A percentile compares a stretch with the other conserved stretches of the same genome.
Evolutionary conservation across 2,113 vertebrate species (phyloP).

Genomic region (Gambusia holbrooki): DNA sequence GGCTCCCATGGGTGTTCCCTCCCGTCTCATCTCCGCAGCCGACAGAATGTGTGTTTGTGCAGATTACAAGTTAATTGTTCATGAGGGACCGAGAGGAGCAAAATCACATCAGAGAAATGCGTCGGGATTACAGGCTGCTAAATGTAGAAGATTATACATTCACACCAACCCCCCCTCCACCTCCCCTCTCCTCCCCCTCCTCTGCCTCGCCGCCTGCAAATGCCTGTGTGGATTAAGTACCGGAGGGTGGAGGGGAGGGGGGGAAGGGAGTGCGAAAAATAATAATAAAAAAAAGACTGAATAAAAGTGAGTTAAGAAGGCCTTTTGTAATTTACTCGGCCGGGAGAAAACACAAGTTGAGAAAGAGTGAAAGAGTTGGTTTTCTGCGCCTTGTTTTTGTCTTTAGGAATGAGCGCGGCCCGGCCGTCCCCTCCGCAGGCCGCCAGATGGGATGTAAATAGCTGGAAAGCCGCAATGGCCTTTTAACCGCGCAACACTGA

Average conservation of each 20-base stretch:
- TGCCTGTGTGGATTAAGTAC: conserved; percentile 69
- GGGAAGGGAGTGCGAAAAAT: too few relatives aligned
- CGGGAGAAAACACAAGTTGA: conserved; percentile 63
- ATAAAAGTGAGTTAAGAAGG: conserved; percentile 38
- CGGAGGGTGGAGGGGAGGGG: neutral
- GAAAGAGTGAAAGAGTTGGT: conserved; percentile 75
- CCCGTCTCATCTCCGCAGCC: conserved; percentile 67
- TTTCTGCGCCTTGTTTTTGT: conserved; percentile 64
- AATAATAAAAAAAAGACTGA: conserved; percentile 18
- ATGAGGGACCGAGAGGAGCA: conserved; percentile 75
- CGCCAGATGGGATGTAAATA: conserved; percentile 83
- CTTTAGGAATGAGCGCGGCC: conserved; percentile 72
- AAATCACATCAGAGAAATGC: conserved; percentile 77
- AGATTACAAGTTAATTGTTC: conserved; percentile 87
- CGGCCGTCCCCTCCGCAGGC: conserved; percentile 53
- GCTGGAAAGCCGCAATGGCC: conserved; percentile 67
- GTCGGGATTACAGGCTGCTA: conserved; percentile 80
- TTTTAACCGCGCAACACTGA: conserved; percentile 72
- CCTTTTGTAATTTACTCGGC: conserved; percentile 76
- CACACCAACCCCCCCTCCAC: conserved; percentile 58
- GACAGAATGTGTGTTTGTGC: conserved; percentile 83
- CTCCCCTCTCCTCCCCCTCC: conserved; percentile 34
- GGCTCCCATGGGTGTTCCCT: conserved; percentile 67
- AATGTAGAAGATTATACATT: conserved; percentile 82
- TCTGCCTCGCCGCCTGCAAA: conserved; percentile 76